Percentiles rank a stretch among this genome's conserved stretches.
phyloP scores from a whole-genome alignment of 64 coral and sea anemone species.

The Stichodactyla mertensii region DNA sequence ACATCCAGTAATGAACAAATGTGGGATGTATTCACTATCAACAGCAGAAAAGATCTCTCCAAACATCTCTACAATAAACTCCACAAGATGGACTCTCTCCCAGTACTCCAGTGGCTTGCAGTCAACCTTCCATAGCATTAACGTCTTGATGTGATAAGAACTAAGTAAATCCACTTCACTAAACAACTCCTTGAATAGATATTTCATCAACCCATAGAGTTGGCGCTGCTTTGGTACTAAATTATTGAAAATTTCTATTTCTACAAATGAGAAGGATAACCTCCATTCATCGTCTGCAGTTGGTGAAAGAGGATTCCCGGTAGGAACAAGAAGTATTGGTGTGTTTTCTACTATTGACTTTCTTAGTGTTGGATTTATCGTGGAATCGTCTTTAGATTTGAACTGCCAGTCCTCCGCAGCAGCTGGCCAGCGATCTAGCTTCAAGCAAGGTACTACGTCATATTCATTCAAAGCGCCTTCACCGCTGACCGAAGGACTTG shows the following conservation, averaged over 20 bases:
- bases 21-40: conserved; percentile 15
- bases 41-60: conserved; percentile 17
- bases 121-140: conserved; percentile 50
- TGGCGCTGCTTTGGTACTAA: conserved; percentile 28
- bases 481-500: conserved; percentile 37
- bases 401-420: conserved; percentile 10
- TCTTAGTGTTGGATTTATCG: not conserved
- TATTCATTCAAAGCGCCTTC: conserved; percentile 53
- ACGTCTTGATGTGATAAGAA: conserved; percentile 40
- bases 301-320: conserved; percentile 37
- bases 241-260: conserved; percentile 32
- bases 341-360: conserved; percentile 7
- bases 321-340: conserved; percentile 41
- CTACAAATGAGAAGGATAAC: conserved; percentile 46
- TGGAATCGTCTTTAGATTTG: not conserved
- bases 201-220: conserved; percentile 33
- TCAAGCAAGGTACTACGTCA: conserved; percentile 47
- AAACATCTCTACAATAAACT: conserved; percentile 29
- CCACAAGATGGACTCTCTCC: not conserved
- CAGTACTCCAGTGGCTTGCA: conserved; percentile 4
- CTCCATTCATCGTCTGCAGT: conserved; percentile 18
- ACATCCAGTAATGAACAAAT: conserved; percentile 33
- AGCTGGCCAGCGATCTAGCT: conserved; percentile 26
- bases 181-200: conserved; percentile 36
- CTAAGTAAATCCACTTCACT: conserved; percentile 15